Evolutionary conservation across 2,113 vertebrate species (phyloP), one percentile per base, ranked within the genome.

Genomic region (Dipodomys ordii): DNA sequence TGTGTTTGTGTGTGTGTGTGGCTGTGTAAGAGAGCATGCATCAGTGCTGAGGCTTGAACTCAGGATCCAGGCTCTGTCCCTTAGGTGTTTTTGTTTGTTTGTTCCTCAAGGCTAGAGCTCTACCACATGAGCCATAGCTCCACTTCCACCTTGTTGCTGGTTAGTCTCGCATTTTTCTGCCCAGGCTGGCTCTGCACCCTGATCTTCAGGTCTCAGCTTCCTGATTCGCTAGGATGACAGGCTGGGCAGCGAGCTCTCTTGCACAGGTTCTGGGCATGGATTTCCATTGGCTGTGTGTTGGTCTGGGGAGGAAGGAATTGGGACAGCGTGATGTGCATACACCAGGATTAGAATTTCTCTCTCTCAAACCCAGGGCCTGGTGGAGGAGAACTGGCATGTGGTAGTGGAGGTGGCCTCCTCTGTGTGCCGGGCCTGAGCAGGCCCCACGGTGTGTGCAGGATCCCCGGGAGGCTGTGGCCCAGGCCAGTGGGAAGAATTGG

Each of bases 401-500:
- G 13, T 79, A 6, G 73, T 32, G 0, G 32, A 27, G 76, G 62
- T 62, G 30, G 3, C 25, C 13, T 23, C 18, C 28, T 1, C 8
- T 11, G n/a, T 5, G 32, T 1, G 6, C 2, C 3, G 44, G 18
- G 23, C 53, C 71, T 0, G 0, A 5, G 13, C 39, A 67, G 28
- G 76, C 20, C 5, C 12, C 1, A 10, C 27, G 2, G 44, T 3
- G 13, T 2, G 13, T 7, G 32, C 19, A 2, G 6, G 1, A 5
- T 7, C 32, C 85, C 83, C 25, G 7, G 90, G 85, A 90, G 76
- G 88, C 23, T 65, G 0, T 35, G 81, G 60, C 93, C 90, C 69
- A 22, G 6, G 87, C 49, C 49, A 11, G 8, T 44, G 25, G 10
- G 0, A 0, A 35, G 69, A 69, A 39, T 65, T 83, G 3, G 0